These are phyloP conservation scores for Triplophysa rosa DNA, from an alignment of 2,113 vertebrate genomes.

Conservation along the genomic window DNA sequence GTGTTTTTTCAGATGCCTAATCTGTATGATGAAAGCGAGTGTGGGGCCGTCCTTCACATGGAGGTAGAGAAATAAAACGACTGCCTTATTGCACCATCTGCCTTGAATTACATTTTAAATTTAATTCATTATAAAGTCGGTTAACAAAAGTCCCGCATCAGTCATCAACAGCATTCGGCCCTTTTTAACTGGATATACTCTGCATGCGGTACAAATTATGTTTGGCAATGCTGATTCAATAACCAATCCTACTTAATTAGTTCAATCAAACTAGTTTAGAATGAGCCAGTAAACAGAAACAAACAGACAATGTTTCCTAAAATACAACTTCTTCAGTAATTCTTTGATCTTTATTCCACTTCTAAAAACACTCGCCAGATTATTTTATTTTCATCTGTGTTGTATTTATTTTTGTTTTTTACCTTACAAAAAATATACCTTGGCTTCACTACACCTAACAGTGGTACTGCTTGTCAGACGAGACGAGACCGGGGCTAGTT, in stretches of 20 bases:
- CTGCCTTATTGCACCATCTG: slow-evolving; percentile 6
- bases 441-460: too few species aligned
- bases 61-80: slow-evolving; percentile 4
- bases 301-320: background rate
- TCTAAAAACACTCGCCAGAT: too few species aligned
- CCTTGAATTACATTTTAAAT: slow-evolving; percentile 11
- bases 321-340: too few species aligned
- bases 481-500: too few species aligned
- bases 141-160: background rate
- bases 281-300: background rate
- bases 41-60: background rate
- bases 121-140: background rate
- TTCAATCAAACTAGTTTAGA: background rate
- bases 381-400: too few species aligned
- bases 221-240: background rate
- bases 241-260: background rate
- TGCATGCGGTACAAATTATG: slow-evolving; percentile 12
- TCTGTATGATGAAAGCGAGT: slow-evolving; percentile 20
- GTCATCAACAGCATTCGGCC: background rate
- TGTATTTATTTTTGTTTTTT: too few species aligned
- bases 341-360: too few species aligned
- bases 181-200: background rate
- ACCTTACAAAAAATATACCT: too few species aligned
- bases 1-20: slow-evolving; percentile 36
- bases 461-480: too few species aligned